Evolutionary conservation across 2,797 vertebrate species (phyloP).

Genomic region (Nannoperca australis): DNA sequence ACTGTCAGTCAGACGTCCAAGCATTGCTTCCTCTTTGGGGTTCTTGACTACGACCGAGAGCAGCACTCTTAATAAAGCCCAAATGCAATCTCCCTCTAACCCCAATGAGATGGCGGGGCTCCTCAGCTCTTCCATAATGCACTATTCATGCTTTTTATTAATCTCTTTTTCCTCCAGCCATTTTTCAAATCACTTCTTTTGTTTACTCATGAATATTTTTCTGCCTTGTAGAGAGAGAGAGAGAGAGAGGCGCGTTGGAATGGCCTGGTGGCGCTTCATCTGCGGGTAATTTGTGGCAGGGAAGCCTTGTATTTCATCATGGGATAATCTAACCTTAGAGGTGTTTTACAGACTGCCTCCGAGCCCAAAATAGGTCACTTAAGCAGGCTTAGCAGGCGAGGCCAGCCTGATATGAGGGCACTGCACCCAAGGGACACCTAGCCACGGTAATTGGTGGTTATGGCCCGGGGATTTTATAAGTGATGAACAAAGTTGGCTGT

Average conservation of each 20-base stretch:
- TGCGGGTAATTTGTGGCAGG: constrained; percentile 74
- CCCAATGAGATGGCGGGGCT: constrained; percentile 67
- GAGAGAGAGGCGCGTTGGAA: constrained; percentile 37
- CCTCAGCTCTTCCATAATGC: constrained; percentile 77
- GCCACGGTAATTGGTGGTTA: constrained; percentile 83
- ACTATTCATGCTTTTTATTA: constrained; percentile 85
- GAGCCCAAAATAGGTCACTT: constrained; percentile 83
- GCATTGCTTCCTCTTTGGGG: constrained; percentile 51
- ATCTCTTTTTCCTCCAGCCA: constrained; percentile 84
- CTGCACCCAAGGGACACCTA: constrained; percentile 71
- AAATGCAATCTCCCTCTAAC: constrained; percentile 75
- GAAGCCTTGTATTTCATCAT: constrained; percentile 83
- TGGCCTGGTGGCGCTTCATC: constrained; percentile 65
- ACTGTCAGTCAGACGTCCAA: constrained; percentile 35
- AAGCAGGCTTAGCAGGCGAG: constrained; percentile 79
- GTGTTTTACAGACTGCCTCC: constrained; percentile 79
- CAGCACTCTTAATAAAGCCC: constrained; percentile 79
- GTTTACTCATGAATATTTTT: constrained; percentile 89
- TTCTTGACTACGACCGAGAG: constrained; percentile 55
- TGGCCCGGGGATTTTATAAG: constrained; percentile 72
- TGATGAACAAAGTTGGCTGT: constrained; percentile 76
- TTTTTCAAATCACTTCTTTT: constrained; percentile 86
- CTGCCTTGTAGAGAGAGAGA: constrained; percentile 66
- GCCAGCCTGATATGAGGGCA: constrained; percentile 56
- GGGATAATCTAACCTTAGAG: constrained; percentile 85